Base-by-base conservation (phyloP, 92 coral and sea anemone species). In the Micromussa lordhowensis region DNA sequence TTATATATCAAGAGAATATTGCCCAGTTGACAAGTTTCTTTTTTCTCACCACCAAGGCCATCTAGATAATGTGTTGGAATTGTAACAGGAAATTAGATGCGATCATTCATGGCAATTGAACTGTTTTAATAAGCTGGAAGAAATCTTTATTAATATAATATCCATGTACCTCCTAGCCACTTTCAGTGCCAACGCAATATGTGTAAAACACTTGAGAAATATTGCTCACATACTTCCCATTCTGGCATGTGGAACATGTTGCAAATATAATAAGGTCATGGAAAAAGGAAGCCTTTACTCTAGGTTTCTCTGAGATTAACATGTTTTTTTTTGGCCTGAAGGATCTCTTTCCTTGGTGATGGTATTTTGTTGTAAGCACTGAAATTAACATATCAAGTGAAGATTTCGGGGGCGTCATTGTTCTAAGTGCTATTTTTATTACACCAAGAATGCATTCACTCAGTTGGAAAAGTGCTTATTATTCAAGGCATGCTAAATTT, bases 401-500 rank as follows among this genome's bases (percentile, higher is more conserved):
- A 22, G 24, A 34, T 19, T 61, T 34, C 32, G 79, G 77, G 10
- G 49, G 78, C 22, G 53, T 32, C 57, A 36, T 44, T 35, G 70
- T 28, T 77, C 40, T 44, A 77, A 48, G 81, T 77, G 80, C 44
- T 61, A 31, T 61, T 77, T 66, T 61, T 28, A 14, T 44, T 28
- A 4, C 54, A 76, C 48, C 40, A 29, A 66, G 61, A 44, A 77
- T 86, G 28, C 72, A 74, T 58, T 34, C 88, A n/a, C n/a, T 19
- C 26, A 16, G n/a, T 28, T 63, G 22, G 68, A 22, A 40, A 30
- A 38, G n/a, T 4, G 30, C 0, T 61, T 38, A 54, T 68, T 21
- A 48, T 82, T 68, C 74, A 44, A 32, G 36, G 59, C 68, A 49
- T 85, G 89, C 31, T 58, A 66, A 85, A 84, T 76, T 54, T 28